Evolutionary conservation across 2,888 invertebrate genomes (phyloP).

Genomic region (Monopis laevigella): DNA sequence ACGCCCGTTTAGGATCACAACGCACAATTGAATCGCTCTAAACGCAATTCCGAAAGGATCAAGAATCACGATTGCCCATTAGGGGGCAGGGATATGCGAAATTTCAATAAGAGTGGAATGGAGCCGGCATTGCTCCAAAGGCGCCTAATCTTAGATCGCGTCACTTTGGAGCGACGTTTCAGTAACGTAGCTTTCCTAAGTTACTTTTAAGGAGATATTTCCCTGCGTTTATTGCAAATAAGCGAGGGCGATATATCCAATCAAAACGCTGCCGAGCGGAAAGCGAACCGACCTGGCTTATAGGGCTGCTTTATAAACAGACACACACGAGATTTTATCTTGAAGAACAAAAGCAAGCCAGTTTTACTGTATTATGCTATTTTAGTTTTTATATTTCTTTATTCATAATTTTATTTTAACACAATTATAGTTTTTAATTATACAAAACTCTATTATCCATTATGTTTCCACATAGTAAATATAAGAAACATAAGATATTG

Average conservation of each 20-base stretch:
- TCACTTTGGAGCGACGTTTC: not conserved
- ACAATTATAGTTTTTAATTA: too few species aligned
- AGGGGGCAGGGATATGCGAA: conserved; percentile 43
- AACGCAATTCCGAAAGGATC: conserved; percentile 29
- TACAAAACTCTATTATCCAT: too few species aligned
- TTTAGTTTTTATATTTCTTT: too few species aligned
- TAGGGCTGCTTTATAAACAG: conserved; percentile 1
- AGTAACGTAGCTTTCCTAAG: conserved; percentile 18
- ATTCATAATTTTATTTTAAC: too few species aligned
- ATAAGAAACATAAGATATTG: too few species aligned
- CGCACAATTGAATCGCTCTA: conserved; percentile 46
- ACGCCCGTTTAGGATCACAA: conserved; percentile 15
- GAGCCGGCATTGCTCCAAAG: conserved; percentile 18
- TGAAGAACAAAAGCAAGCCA: too few species aligned
- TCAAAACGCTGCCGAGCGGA: conserved; percentile 29
- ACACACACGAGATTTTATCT: conserved; percentile 6
- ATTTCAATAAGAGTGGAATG: conserved; percentile 52
- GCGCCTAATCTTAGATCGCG: not conserved
- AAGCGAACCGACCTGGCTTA: conserved; percentile 17
- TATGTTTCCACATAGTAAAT: too few species aligned
- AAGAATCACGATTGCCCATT: conserved; percentile 51
- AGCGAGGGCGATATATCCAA: conserved; percentile 32
- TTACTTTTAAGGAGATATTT: conserved; percentile 31
- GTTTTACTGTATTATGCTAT: too few species aligned
- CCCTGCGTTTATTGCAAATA: conserved; percentile 35